Percentiles rank a stretch among this genome's conserved stretches.
These are phyloP conservation scores for Lasioglossum figueresi DNA, from an alignment of 2,888 invertebrate genomes.

Conservation along the genomic window DNA sequence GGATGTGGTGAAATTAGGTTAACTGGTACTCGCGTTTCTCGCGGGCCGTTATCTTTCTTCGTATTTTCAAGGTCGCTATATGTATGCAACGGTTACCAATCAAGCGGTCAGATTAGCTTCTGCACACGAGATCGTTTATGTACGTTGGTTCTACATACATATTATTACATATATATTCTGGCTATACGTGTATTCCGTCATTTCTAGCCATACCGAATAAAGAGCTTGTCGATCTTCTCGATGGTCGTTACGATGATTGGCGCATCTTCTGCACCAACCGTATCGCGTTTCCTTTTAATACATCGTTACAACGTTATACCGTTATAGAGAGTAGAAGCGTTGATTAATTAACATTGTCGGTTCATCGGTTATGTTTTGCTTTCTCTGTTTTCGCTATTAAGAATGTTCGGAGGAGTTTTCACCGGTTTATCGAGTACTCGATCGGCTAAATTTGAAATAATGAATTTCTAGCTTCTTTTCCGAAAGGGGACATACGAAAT, in stretches of 20 bases:
- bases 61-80: conserved; percentile 71
- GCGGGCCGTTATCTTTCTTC: conserved; percentile 64
- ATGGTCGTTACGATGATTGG: background rate
- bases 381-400: background rate
- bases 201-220: background rate
- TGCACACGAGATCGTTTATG: background rate
- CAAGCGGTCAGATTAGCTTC: background rate
- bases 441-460: background rate
- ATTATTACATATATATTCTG: background rate
- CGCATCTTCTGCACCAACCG: background rate
- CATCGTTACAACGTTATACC: background rate
- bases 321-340: background rate
- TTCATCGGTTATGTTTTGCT: background rate
- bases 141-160: background rate
- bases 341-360: background rate
- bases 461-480: background rate
- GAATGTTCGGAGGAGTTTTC: background rate
- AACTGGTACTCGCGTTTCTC: conserved; percentile 61
- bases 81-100: conserved; percentile 40
- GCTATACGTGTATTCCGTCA: background rate
- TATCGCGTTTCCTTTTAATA: conserved; percentile 5
- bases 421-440: background rate
- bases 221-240: background rate
- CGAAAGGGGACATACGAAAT: background rate
- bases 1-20: conserved; percentile 64